Percentiles rank a stretch among this genome's conserved stretches.
Evolutionary conservation across 2,888 invertebrate genomes (phyloP).

Genomic region (Poecilus cupreus): DNA sequence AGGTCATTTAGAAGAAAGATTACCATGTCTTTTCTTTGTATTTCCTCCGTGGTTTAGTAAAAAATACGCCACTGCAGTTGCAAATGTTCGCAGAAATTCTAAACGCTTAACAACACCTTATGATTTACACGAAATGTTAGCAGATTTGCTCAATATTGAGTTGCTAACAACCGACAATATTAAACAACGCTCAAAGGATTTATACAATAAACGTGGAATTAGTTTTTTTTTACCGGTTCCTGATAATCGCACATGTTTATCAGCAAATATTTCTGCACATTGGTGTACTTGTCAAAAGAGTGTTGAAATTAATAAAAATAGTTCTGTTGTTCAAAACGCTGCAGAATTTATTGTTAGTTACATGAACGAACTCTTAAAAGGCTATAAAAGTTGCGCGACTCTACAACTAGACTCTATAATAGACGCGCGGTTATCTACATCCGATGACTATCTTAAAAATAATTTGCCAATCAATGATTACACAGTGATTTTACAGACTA

Average conservation of each 20-base stretch:
- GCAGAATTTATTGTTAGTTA: constrained; percentile 78
- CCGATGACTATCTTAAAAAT: constrained; percentile 69
- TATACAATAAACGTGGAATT: constrained; percentile 76
- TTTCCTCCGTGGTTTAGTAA: constrained; percentile 83
- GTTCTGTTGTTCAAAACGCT: constrained; percentile 76
- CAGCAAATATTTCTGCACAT: constrained; percentile 86
- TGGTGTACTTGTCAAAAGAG: constrained; percentile 92
- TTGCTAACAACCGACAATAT: constrained; percentile 70
- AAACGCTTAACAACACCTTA: constrained; percentile 87
- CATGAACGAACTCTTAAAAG: constrained; percentile 79
- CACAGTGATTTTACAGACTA: constrained; percentile 78
- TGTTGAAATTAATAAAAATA: constrained; percentile 75
- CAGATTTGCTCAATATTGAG: constrained; percentile 78
- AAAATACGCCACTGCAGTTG: constrained; percentile 77
- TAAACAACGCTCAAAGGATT: constrained; percentile 8
- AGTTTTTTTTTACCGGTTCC: constrained; percentile 88
- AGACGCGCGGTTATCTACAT: constrained; percentile 80
- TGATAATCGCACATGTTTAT: constrained; percentile 82
- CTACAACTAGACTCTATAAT: constrained; percentile 79
- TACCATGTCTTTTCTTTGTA: constrained; percentile 85
- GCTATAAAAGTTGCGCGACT: constrained; percentile 79
- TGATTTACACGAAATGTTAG: constrained; percentile 87
- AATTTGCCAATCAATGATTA: constrained; percentile 76
- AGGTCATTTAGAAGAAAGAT: constrained; percentile 89
- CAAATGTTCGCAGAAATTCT: constrained; percentile 80